These are phyloP conservation scores for Periophthalmus modestus DNA, from an alignment of 2,113 vertebrate genomes.

Conservation along the genomic window DNA sequence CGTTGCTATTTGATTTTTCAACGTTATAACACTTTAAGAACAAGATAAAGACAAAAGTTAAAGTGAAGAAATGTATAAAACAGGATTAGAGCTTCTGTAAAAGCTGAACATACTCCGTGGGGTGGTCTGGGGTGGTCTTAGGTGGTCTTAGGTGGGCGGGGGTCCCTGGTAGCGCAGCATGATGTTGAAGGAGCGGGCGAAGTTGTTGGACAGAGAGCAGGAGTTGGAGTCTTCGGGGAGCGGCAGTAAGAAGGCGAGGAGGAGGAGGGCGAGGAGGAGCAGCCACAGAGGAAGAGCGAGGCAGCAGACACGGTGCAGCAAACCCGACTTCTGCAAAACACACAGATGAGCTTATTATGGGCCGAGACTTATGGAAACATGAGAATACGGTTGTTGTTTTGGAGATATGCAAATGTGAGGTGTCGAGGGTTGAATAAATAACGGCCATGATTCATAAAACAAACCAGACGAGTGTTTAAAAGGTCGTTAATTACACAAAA, in stretches of 20 bases:
- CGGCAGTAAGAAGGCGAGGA: slow-evolving; percentile 87
- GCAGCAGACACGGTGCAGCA: slow-evolving; percentile 80
- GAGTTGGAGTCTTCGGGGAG: slow-evolving; percentile 79
- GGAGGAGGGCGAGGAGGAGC: slow-evolving; percentile 83
- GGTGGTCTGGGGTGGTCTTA: slow-evolving; percentile 64
- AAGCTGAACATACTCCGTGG: slow-evolving; percentile 50
- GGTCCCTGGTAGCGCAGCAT: slow-evolving; percentile 88
- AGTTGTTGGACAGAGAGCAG: slow-evolving; percentile 91
- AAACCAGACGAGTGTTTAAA: too few relatives aligned
- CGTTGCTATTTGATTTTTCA: background rate
- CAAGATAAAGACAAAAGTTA: too few relatives aligned
- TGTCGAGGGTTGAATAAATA: too few relatives aligned
- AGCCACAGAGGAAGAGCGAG: slow-evolving; percentile 85
- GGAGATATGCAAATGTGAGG: too few relatives aligned
- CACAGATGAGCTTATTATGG: too few relatives aligned
- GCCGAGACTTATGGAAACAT: too few relatives aligned
- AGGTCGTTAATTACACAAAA: too few relatives aligned
- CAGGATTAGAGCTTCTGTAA: background rate
- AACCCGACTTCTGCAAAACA: slow-evolving; percentile 37
- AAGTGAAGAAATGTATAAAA: too few relatives aligned
- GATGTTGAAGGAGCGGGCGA: slow-evolving; percentile 88
- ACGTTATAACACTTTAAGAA: too few relatives aligned
- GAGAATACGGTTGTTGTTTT: too few relatives aligned
- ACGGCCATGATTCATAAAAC: too few relatives aligned
- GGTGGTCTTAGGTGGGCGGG: slow-evolving; percentile 82